Evolutionary conservation across 2,888 invertebrate species (phyloP).

Genomic region (Dyspetes luteomarginatus): DNA sequence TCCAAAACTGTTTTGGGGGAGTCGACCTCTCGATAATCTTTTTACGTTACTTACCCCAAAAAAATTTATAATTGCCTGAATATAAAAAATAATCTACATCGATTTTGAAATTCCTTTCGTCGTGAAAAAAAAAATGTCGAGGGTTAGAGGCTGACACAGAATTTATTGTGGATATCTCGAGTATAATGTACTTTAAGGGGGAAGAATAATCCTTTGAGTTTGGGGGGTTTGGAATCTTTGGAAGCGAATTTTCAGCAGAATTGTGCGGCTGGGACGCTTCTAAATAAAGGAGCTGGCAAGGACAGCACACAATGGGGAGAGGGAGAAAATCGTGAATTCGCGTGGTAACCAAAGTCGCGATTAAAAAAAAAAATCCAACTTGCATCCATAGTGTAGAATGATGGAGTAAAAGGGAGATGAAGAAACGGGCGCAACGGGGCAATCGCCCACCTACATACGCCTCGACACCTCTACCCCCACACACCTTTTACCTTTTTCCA

Average conservation of each 20-base stretch:
- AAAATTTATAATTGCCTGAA: not conserved
- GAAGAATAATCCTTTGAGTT: not conserved
- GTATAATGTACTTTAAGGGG: slow-evolving; percentile 24
- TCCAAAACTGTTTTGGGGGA: too few relatives aligned
- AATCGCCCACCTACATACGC: slow-evolving; percentile 60
- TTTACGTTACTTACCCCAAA: not conserved
- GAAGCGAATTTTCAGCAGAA: not conserved
- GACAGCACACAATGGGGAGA: slow-evolving; percentile 37
- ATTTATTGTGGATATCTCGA: slow-evolving; percentile 28
- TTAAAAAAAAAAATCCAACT: not conserved
- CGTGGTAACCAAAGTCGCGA: too few relatives aligned
- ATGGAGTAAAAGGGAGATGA: slow-evolving; percentile 29
- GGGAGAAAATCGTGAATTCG: slow-evolving; percentile 22
- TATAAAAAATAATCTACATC: not conserved
- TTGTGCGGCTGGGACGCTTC: slow-evolving; percentile 1
- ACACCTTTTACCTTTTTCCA: slow-evolving; percentile 49
- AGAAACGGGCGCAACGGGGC: slow-evolving; percentile 51
- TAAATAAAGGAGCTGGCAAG: slow-evolving; percentile 41
- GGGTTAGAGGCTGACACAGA: slow-evolving; percentile 14
- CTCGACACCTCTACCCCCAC: slow-evolving; percentile 56
- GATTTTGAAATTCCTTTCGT: not conserved
- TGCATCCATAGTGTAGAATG: too few relatives aligned
- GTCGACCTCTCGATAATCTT: not conserved
- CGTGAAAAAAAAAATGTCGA: too few relatives aligned
- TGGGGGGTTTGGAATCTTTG: slow-evolving; percentile 1